Percentiles rank a stretch among this genome's conserved stretches.
These are phyloP conservation scores for Tragelaphus imberbis DNA, from an alignment of 2,113 vertebrate genomes.

Conservation along the genomic window DNA sequence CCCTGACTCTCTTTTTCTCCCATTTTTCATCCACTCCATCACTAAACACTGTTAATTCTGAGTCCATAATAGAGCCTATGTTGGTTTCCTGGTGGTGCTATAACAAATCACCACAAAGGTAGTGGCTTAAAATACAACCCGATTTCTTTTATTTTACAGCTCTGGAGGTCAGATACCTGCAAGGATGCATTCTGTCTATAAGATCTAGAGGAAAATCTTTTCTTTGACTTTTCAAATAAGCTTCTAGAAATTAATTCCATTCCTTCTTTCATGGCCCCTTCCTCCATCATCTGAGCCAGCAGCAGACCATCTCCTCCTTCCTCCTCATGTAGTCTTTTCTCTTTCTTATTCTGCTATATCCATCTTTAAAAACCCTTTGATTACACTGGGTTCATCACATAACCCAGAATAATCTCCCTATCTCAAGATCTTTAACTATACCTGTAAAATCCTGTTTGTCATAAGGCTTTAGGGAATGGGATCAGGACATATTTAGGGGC, in stretches of 20 bases:
- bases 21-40: not conserved
- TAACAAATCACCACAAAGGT: not conserved
- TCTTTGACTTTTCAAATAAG: not conserved
- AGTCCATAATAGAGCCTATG: not conserved
- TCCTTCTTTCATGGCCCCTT: not conserved
- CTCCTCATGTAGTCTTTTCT: not conserved
- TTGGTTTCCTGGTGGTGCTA: not conserved
- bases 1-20: not conserved
- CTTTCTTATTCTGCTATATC: not conserved
- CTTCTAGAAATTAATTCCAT: not conserved
- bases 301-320: not conserved
- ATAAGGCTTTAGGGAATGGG: not conserved
- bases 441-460: not conserved
- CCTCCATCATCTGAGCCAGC: not conserved
- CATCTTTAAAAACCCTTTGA: not conserved
- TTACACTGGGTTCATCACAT: not conserved
- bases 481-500: not conserved
- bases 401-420: not conserved
- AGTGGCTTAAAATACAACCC: not conserved
- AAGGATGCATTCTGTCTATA: not conserved
- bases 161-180: not conserved
- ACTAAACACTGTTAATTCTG: not conserved
- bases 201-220: not conserved
- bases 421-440: not conserved
- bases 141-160: not conserved